Base-by-base conservation (phyloP, 37 sponge, comb jelly and placozoan species). In the Haliclona indistincta region DNA sequence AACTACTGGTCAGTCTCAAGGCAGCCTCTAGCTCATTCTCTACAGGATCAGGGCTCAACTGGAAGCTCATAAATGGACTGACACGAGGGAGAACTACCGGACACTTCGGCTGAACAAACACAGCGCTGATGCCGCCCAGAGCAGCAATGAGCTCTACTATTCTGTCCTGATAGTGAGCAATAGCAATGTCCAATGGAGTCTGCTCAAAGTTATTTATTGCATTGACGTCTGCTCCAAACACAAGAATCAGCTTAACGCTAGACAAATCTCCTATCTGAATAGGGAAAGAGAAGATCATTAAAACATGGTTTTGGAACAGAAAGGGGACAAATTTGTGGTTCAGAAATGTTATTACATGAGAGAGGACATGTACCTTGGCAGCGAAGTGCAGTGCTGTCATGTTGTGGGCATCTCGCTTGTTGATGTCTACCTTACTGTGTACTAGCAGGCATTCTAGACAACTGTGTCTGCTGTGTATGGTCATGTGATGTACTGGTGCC, bases 311-410 rank as follows among this genome's bases (percentile, higher is more conserved):
- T n/a, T n/a, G n/a, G n/a, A n/a, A n/a, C n/a, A n/a, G n/a, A n/a
- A n/a, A n/a, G n/a, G n/a, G n/a, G n/a, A n/a, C n/a, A n/a, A n/a
- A n/a, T n/a, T n/a, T n/a, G n/a, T n/a, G n/a, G n/a, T n/a, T n/a
- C n/a, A n/a, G n/a, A n/a, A n/a, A n/a, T n/a, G n/a, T n/a, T n/a
- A n/a, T n/a, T n/a, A n/a, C n/a, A n/a, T n/a, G n/a, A n/a, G n/a
- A n/a, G n/a, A n/a, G n/a, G n/a, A n/a, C n/a, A n/a, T n/a, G n/a
- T 53, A 75, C 76, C 76, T 56, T 61, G 3, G 58, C 76, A 43
- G 76, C 76, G 37, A 55, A 75, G 64, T 75, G 76, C 38, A 75
- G 76, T 20, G 64, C 44, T n/a, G 76, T 75, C 76, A 75, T 75
- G 1, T 62, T 62, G 37, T 42, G 47, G 13, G 61, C 58, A 2